A percentile compares a stretch with the other conserved stretches of the same genome.
Evolutionary conservation across 1,140 invertebrate species (phyloP).

Genomic region (Diorhabda sublineata): DNA sequence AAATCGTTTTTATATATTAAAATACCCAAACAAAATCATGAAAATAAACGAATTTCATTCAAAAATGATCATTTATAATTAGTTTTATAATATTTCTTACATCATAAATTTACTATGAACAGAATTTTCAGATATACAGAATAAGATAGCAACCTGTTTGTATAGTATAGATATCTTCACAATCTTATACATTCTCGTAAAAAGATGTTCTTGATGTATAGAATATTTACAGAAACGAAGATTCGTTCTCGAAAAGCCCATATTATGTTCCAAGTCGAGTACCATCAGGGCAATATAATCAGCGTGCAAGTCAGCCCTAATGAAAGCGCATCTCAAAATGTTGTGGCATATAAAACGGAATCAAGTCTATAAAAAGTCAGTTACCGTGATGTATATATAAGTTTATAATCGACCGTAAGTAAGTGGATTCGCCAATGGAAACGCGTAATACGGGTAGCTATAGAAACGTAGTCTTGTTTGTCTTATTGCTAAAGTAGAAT

Average conservation of each 20-base stretch:
- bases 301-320: not conserved
- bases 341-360: slow-evolving; percentile 13
- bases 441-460: slow-evolving; percentile 42
- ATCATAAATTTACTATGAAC: no score
- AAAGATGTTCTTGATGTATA: no score
- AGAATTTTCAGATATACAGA: no score
- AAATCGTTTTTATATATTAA: no score
- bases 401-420: slow-evolving; percentile 39
- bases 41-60: no score
- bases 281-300: not conserved
- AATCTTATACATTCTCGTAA: no score
- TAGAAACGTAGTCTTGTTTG: slow-evolving; percentile 41
- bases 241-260: not conserved
- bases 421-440: slow-evolving; percentile 33
- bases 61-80: no score
- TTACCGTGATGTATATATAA: slow-evolving; percentile 23
- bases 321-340: slow-evolving; percentile 1
- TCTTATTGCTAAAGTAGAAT: slow-evolving; percentile 42
- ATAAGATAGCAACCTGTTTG: no score
- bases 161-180: no score
- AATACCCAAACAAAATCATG: no score
- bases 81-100: no score
- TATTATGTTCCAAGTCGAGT: not conserved
- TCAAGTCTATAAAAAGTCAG: slow-evolving; percentile 15
- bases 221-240: not conserved